Conservation (phyloP, 2,113 vertebrate species). For the Monopterus albus region DNA sequence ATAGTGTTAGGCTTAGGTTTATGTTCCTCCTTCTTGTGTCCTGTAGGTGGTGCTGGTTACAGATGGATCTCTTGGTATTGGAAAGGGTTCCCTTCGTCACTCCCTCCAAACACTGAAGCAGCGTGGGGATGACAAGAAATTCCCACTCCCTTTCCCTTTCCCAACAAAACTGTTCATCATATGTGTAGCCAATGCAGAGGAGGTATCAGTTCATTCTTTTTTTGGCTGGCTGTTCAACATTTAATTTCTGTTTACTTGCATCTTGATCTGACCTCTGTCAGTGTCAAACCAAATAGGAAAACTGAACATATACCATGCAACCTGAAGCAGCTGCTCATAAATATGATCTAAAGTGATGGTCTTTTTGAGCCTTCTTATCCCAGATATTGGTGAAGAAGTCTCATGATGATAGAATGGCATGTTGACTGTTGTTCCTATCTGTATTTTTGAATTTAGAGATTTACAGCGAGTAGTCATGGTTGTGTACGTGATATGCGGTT, state of each 20-base stretch:
- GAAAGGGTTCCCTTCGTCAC: slow-evolving; percentile 92
- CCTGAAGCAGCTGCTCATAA: neutral
- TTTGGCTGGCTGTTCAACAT: neutral
- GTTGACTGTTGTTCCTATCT: too few species aligned
- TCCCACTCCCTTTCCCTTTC: slow-evolving; percentile 95
- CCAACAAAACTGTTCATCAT: slow-evolving; percentile 94
- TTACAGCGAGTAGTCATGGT: too few species aligned
- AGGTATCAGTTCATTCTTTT: slow-evolving; percentile 81
- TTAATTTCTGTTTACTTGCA: neutral
- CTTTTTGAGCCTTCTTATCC: neutral
- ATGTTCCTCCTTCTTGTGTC: slow-evolving; percentile 35
- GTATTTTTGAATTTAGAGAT: too few species aligned
- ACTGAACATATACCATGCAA: neutral
- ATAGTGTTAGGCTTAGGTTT: slow-evolving; percentile 17
- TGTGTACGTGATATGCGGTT: too few species aligned
- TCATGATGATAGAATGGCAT: too few species aligned
- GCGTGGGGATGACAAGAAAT: slow-evolving; percentile 90
- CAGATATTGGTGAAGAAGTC: too few species aligned
- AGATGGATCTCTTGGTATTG: slow-evolving; percentile 95
- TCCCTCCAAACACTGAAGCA: slow-evolving; percentile 90
- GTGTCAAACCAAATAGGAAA: neutral
- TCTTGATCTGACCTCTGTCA: neutral
- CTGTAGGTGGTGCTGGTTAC: slow-evolving; percentile 94
- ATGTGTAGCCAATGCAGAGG: slow-evolving; percentile 96
- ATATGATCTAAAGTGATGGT: neutral